phyloP scores from a whole-genome alignment of 1,140 invertebrate genomes.

The Eurosta solidaginis region DNA sequence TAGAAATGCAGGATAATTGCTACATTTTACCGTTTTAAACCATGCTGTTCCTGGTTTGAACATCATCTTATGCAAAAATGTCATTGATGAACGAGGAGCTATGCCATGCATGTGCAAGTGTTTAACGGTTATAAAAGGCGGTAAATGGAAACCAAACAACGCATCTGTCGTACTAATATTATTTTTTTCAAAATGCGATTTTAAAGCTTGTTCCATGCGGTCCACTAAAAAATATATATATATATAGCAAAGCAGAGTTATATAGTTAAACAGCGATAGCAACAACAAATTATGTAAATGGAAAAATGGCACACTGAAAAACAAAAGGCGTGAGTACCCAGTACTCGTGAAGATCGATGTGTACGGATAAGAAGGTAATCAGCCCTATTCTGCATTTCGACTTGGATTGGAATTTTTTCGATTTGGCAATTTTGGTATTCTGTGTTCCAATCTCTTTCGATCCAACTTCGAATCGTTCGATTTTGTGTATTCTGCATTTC shows the following conservation, averaged over 20 bases:
- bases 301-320: no score
- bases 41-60: conserved; percentile 78
- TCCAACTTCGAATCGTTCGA: no score
- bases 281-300: no score
- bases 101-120: conserved; percentile 91
- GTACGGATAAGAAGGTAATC: no score
- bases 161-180: conserved; percentile 63
- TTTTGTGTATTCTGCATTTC: no score
- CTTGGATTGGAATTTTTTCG: no score
- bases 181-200: conserved; percentile 45
- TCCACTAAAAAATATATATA: conserved; percentile 62
- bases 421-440: no score
- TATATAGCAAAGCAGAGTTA: neutral
- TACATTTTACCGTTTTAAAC: conserved; percentile 78
- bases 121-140: conserved; percentile 81
- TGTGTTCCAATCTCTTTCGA: no score
- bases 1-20: neutral
- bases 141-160: conserved; percentile 88
- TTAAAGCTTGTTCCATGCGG: conserved; percentile 63
- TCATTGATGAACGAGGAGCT: conserved; percentile 77
- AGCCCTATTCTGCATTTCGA: no score
- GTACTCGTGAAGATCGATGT: no score
- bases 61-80: conserved; percentile 68
- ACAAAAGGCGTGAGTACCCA: no score
- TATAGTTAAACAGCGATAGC: no score